A percentile compares a stretch with the other conserved stretches of the same genome.
Conservation (phyloP, 2,888 invertebrate species). For the Perdita meconis region DNA sequence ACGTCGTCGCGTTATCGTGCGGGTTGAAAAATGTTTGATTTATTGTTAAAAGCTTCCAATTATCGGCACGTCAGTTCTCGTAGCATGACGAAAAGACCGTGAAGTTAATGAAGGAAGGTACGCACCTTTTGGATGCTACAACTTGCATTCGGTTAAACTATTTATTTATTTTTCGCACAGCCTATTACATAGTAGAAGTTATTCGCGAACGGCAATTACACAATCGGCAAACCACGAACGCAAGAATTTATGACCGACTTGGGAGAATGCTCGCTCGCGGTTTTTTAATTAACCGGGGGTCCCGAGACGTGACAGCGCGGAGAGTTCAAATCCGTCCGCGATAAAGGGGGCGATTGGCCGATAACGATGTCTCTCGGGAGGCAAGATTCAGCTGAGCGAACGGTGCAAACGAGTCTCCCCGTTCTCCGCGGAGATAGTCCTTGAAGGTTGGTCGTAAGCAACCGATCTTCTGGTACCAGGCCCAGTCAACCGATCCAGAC, state of each 20-base stretch:
- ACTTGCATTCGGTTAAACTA: too few relatives aligned
- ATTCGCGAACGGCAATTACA: too few relatives aligned
- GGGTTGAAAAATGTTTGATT: slow-evolving; percentile 27
- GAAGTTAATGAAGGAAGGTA: background rate
- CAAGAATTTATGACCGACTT: too few relatives aligned
- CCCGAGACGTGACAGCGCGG: slow-evolving; percentile 31
- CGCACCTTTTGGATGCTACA: background rate
- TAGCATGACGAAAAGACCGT: background rate
- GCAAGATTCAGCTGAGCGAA: slow-evolving; percentile 57
- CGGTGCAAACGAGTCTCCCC: slow-evolving; percentile 68
- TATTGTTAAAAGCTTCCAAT: slow-evolving; percentile 42
- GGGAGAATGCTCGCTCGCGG: too few relatives aligned
- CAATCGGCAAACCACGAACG: too few relatives aligned
- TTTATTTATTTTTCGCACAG: too few relatives aligned
- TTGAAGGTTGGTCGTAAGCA: slow-evolving; percentile 70
- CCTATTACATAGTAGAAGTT: too few relatives aligned
- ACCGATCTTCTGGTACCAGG: slow-evolving; percentile 73
- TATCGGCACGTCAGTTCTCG: slow-evolving; percentile 37
- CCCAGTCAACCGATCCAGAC: slow-evolving; percentile 75
- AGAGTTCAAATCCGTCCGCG: slow-evolving; percentile 51
- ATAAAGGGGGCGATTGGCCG: slow-evolving; percentile 63
- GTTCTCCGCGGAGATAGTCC: slow-evolving; percentile 62
- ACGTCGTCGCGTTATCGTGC: slow-evolving; percentile 26
- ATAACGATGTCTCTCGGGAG: slow-evolving; percentile 64
- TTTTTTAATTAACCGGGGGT: slow-evolving; percentile 48